Conservation (phyloP, 2,888 invertebrate species). For the Pristionchus mayeri region DNA sequence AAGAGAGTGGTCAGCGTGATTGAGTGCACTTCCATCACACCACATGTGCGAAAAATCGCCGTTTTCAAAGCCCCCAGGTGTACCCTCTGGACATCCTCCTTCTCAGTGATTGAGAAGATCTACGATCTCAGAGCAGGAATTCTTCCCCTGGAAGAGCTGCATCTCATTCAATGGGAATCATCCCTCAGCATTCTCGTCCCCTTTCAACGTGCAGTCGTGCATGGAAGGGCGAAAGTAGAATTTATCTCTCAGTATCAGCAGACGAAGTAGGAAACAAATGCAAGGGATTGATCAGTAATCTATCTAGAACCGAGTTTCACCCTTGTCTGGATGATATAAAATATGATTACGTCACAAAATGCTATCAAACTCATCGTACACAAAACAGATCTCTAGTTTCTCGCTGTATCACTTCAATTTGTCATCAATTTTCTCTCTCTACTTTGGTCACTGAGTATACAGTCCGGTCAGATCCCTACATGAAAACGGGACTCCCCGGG, state of each 20-base stretch:
- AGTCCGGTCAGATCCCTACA: neutral
- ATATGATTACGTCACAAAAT: too few relatives aligned
- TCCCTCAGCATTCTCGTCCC: too few relatives aligned
- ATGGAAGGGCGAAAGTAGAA: too few relatives aligned
- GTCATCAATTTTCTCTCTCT: slow-evolving; percentile 38
- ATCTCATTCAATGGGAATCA: neutral
- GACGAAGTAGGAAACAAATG: too few relatives aligned
- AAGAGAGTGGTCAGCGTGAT: slow-evolving; percentile 5
- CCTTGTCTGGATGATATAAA: too few relatives aligned
- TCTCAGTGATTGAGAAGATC: neutral
- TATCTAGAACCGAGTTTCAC: neutral
- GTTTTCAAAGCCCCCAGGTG: neutral
- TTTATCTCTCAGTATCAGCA: too few relatives aligned
- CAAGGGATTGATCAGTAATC: neutral
- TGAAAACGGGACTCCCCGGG: too few relatives aligned
- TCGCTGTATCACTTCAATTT: neutral
- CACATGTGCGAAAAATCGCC: neutral
- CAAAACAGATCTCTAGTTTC: neutral
- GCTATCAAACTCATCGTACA: neutral
- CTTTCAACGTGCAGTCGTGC: too few relatives aligned
- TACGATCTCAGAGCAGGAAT: neutral
- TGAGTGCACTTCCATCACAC: neutral
- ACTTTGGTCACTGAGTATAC: neutral
- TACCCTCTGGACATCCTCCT: neutral
- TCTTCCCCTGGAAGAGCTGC: neutral